phyloP scores from a whole-genome alignment of 1,140 invertebrate species.

The Mizuhopecten yessoensis region DNA sequence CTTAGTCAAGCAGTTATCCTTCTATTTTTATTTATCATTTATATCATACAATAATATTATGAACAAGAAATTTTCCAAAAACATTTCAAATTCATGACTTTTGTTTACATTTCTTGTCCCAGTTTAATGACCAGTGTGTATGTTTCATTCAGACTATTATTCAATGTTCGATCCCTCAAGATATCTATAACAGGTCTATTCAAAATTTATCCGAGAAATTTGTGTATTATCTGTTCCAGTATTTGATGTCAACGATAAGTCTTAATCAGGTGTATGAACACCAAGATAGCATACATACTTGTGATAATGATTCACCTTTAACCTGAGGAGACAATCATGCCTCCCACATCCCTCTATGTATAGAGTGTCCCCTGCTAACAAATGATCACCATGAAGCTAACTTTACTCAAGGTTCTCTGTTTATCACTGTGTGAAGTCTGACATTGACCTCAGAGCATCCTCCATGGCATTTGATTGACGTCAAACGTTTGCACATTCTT shows the following conservation, averaged over 20 bases:
- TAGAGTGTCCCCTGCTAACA: background rate
- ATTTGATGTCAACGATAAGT: background rate
- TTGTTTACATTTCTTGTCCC: too few species aligned
- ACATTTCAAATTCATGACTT: too few species aligned
- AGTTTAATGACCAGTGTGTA: too few species aligned
- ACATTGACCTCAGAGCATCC: background rate
- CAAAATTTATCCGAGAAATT: background rate
- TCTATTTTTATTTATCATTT: too few species aligned
- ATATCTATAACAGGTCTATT: background rate
- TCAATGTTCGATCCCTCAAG: background rate
- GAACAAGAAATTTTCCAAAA: too few species aligned
- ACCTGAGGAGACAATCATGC: background rate
- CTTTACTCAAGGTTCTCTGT: too few species aligned
- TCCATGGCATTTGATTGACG: background rate
- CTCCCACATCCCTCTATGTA: background rate
- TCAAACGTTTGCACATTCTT: background rate
- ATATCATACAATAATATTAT: too few species aligned
- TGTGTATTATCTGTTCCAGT: background rate
- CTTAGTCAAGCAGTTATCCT: too few species aligned
- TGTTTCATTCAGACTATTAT: too few species aligned
- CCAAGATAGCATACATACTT: background rate
- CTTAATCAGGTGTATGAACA: background rate
- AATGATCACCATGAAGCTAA: too few species aligned
- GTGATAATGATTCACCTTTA: background rate
- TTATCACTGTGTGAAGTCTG: background rate